Evolutionary conservation across 2,797 vertebrate genomes (phyloP).

Genomic region (Rhinoraja longicauda): DNA sequence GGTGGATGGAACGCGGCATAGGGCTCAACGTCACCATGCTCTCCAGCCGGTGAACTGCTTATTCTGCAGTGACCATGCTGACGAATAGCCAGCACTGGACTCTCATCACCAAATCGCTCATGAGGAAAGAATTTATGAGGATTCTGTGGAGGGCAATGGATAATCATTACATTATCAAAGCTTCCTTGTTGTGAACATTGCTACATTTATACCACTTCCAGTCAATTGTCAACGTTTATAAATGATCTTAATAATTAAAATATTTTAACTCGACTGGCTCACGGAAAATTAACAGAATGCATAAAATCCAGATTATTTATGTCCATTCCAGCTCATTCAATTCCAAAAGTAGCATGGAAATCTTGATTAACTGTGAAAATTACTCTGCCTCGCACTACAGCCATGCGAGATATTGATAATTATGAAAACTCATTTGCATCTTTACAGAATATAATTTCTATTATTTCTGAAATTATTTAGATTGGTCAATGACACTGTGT

Average conservation of each 20-base stretch:
- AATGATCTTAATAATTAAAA: neutral
- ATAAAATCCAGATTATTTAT: neutral
- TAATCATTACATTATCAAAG: neutral
- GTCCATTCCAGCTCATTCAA: neutral
- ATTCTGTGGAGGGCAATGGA: conserved; percentile 65
- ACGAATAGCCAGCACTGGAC: conserved; percentile 85
- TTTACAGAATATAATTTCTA: neutral
- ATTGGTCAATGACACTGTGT: neutral
- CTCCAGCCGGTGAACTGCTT: conserved; percentile 87
- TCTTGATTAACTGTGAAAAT: neutral
- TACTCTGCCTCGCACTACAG: neutral
- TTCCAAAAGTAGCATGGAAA: neutral
- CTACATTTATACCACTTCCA: neutral
- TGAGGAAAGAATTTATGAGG: conserved; percentile 98
- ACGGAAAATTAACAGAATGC: neutral
- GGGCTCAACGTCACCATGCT: conserved; percentile 90
- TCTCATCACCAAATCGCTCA: conserved; percentile 94
- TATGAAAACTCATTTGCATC: neutral
- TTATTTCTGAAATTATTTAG: neutral
- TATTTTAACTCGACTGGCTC: neutral
- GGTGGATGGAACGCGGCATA: conserved; percentile 91
- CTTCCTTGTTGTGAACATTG: neutral
- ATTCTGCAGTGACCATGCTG: conserved; percentile 83
- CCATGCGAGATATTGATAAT: neutral
- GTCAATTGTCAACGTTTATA: no score